Conservation (phyloP, 1,140 invertebrate species). For the Mactra quadrangularis region DNA sequence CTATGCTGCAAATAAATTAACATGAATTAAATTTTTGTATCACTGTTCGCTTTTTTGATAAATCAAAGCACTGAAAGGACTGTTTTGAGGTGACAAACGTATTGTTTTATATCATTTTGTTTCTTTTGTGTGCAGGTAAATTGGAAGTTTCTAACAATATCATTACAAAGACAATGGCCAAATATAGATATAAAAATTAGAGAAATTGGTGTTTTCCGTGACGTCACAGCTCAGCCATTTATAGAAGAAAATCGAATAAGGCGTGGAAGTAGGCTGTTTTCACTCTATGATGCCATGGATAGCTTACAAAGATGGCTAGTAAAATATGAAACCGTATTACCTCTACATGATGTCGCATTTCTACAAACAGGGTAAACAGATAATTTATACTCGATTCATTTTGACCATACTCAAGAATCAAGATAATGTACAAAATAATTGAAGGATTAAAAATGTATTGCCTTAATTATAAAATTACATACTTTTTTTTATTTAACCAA, state of each 20-base stretch:
- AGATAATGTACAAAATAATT: too few relatives aligned
- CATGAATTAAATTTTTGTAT: too few relatives aligned
- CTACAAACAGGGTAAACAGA: constrained; percentile 73
- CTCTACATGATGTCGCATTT: constrained; percentile 73
- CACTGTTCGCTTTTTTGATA: too few relatives aligned
- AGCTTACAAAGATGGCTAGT: constrained; percentile 74
- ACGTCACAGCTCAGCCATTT: constrained; percentile 73
- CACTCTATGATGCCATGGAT: constrained; percentile 73
- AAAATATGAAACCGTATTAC: constrained; percentile 71
- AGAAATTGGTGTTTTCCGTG: constrained; percentile 72
- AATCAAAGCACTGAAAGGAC: too few relatives aligned
- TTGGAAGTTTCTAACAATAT: constrained; percentile 73
- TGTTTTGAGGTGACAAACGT: too few relatives aligned
- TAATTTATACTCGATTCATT: too few relatives aligned
- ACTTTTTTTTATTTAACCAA: too few relatives aligned
- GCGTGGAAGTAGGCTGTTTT: constrained; percentile 68
- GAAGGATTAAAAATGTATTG: too few relatives aligned
- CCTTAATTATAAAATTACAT: too few relatives aligned
- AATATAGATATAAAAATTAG: constrained; percentile 72
- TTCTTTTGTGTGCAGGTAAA: constrained; percentile 76
- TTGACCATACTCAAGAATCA: too few relatives aligned
- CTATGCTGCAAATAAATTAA: too few relatives aligned
- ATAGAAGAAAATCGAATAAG: constrained; percentile 73
- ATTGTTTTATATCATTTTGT: too few relatives aligned
- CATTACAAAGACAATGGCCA: constrained; percentile 67